Evolutionary conservation across 2,113 vertebrate species (phyloP).

Genomic region (Ciconia maguari): DNA sequence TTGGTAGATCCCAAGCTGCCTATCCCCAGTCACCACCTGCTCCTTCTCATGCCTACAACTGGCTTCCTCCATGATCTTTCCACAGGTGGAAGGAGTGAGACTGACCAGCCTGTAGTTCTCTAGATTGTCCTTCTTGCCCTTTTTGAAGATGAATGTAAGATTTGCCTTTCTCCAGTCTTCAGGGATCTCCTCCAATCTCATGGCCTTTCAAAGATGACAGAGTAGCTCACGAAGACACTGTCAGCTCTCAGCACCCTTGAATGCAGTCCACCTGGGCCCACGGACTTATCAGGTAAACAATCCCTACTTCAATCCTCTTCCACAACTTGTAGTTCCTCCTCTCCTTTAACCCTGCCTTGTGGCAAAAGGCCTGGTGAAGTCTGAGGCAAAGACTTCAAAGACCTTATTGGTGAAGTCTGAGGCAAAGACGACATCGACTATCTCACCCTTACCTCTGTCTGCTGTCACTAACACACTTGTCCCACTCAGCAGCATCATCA

Average conservation of each 20-base stretch:
- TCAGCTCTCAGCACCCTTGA: neutral
- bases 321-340: neutral
- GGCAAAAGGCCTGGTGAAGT: neutral
- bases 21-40: neutral
- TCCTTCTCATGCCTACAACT: neutral
- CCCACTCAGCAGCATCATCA: accelerated
- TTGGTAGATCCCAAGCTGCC: neutral
- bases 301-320: neutral
- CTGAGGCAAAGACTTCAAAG: neutral
- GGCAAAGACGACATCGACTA: accelerated
- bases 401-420: neutral
- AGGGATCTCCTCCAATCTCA: neutral
- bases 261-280: neutral
- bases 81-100: neutral
- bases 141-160: neutral
- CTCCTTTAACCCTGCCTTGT: neutral
- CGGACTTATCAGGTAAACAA: neutral
- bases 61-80: neutral
- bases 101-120: neutral
- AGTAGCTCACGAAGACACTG: neutral
- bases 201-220: neutral
- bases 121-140: neutral
- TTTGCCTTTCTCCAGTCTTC: neutral
- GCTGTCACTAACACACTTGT: neutral
- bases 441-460: neutral